Conservation (phyloP, 2,797 vertebrate species). For the Manis pentadactyla region DNA sequence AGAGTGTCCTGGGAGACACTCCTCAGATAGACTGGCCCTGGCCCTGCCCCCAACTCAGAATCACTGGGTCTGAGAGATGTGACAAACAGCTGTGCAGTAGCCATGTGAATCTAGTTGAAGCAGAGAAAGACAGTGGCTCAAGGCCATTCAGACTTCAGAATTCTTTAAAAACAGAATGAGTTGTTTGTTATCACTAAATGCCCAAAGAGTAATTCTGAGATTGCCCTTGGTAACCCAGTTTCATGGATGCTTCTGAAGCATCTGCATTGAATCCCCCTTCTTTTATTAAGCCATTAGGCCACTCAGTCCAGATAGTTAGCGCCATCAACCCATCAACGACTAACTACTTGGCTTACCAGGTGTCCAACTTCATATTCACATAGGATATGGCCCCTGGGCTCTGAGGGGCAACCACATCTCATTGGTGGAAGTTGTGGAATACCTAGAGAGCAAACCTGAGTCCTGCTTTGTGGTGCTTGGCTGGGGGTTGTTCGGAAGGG, state of each 20-base stretch:
- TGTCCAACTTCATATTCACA: background rate
- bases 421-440: background rate
- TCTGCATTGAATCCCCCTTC: background rate
- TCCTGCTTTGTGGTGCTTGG: background rate
- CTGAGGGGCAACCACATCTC: background rate
- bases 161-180: background rate
- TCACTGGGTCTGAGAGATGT: background rate
- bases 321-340: background rate
- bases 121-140: background rate
- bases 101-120: background rate
- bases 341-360: background rate
- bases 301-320: background rate
- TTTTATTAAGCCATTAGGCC: background rate
- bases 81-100: background rate
- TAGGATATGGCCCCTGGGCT: background rate
- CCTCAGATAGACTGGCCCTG: background rate
- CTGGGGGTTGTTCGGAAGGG: background rate
- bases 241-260: background rate
- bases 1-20: background rate
- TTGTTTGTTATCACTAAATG: background rate
- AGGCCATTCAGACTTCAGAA: background rate
- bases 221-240: background rate
- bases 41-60: background rate
- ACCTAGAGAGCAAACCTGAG: background rate
- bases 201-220: background rate